These are phyloP conservation scores for Saxidomus purpurata DNA, from an alignment of 1,140 invertebrate species.

Conservation along the genomic window DNA sequence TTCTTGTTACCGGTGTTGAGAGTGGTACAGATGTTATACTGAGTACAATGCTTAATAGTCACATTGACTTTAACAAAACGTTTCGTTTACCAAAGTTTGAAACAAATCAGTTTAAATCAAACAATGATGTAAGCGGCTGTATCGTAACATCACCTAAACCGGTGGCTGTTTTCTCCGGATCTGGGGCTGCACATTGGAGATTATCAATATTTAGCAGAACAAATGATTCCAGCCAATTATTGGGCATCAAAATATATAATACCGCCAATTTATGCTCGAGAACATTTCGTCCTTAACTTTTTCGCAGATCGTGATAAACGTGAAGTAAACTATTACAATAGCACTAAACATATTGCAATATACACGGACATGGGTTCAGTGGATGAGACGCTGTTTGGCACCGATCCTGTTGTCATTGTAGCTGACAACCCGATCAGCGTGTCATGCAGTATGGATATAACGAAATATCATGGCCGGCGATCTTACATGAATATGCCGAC, in stretches of 20 bases:
- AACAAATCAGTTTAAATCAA: not conserved
- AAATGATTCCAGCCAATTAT: not conserved
- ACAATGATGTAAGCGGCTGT: not conserved
- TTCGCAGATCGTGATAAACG: not conserved
- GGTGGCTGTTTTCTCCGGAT: not conserved
- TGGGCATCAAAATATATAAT: not conserved
- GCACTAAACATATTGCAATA: not conserved
- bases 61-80: not conserved
- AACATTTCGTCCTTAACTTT: not conserved
- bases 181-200: not conserved
- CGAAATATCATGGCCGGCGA: not conserved
- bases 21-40: not conserved
- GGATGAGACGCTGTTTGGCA: not conserved
- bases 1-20: not conserved
- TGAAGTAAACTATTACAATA: not conserved
- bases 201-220: not conserved
- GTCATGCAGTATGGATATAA: slow-evolving; percentile 12
- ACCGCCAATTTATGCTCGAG: not conserved
- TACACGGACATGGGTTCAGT: not conserved
- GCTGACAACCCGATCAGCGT: not conserved
- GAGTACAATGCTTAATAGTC: not conserved
- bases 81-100: not conserved
- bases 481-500: not conserved
- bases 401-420: not conserved
- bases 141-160: not conserved